These are phyloP conservation scores for Rhinoraja longicauda DNA, from an alignment of 2,797 vertebrate species.

Conservation along the genomic window DNA sequence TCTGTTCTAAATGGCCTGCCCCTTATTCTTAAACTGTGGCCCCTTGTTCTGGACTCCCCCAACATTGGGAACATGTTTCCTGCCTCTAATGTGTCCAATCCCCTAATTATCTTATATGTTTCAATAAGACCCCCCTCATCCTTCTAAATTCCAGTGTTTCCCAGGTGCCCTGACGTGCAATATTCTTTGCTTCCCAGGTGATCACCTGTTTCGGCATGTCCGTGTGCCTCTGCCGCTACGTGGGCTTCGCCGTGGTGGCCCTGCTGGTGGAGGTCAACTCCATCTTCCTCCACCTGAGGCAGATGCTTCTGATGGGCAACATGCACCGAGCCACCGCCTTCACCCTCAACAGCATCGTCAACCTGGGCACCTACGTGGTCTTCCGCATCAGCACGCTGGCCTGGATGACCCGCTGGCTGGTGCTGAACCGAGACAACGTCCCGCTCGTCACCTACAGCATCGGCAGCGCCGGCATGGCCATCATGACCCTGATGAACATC, in stretches of 20 bases:
- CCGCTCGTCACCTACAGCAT: conserved; percentile 67
- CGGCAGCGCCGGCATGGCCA: conserved; percentile 73
- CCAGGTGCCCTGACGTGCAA: no score
- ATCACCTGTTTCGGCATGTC: conserved; percentile 78
- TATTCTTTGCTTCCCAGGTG: conserved; percentile 58
- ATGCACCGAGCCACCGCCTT: conserved; percentile 58
- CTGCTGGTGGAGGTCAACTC: conserved; percentile 89
- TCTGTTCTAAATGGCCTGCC: no score
- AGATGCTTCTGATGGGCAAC: conserved; percentile 74
- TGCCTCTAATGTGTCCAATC: no score
- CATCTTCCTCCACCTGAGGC: conserved; percentile 76
- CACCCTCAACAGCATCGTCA: conserved; percentile 76
- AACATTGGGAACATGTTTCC: no score
- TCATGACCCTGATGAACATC: conserved; percentile 79
- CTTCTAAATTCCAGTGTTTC: no score
- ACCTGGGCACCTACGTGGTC: conserved; percentile 79
- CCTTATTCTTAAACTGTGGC: no score
- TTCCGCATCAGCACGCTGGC: conserved; percentile 84
- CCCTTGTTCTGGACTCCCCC: no score
- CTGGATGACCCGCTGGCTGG: conserved; percentile 87
- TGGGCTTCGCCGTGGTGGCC: conserved; percentile 80
- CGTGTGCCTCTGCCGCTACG: conserved; percentile 62
- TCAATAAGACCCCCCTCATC: no score
- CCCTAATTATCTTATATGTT: no score
- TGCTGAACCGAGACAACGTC: conserved; percentile 70